Conservation (phyloP, 2,113 vertebrate genomes). For the Lathamus discolor region DNA sequence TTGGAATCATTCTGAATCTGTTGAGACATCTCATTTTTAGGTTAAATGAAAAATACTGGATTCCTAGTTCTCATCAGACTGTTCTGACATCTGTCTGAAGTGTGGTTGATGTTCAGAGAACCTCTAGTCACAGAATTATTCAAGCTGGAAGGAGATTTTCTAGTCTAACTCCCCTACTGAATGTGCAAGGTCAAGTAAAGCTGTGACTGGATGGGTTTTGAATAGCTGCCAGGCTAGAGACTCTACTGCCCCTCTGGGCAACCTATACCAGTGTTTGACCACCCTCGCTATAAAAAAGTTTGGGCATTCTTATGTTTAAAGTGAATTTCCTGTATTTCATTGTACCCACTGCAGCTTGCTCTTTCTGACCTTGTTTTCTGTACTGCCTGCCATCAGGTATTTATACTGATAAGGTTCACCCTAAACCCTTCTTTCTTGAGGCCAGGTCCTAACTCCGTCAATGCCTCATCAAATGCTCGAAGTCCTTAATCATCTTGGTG, state of each 20-base stretch:
- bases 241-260: neutral
- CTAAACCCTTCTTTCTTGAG: neutral
- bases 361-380: neutral
- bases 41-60: neutral
- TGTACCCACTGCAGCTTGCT: neutral
- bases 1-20: neutral
- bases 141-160: neutral
- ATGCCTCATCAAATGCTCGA: fast-evolving
- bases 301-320: neutral
- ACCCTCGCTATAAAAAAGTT: neutral
- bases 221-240: neutral
- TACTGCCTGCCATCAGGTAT: neutral
- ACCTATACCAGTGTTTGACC: neutral
- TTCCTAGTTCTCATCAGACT: neutral
- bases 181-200: neutral
- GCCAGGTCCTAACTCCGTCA: neutral
- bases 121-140: neutral
- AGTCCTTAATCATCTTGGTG: neutral
- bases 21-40: neutral
- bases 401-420: neutral
- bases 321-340: neutral
- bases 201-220: neutral
- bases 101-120: neutral
- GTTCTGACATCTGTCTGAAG: neutral
- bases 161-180: neutral